phyloP scores from a whole-genome alignment of 2,888 invertebrate species.

The Phortica magna region DNA sequence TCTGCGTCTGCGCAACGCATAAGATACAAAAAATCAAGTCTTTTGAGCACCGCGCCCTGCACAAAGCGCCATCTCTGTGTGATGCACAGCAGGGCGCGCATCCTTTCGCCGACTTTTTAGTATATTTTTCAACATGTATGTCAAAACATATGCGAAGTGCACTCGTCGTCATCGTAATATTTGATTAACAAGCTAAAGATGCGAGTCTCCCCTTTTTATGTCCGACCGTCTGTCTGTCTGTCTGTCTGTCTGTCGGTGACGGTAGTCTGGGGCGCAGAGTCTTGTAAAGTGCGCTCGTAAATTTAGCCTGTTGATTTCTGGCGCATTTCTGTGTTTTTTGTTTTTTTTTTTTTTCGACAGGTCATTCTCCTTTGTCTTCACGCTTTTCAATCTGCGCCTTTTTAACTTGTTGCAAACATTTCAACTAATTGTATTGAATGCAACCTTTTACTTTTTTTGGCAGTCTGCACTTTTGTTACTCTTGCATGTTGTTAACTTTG shows the following conservation, averaged over 20 bases:
- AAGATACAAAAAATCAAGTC: constrained; percentile 42
- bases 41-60: background rate
- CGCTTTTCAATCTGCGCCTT: background rate
- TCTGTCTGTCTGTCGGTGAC: background rate
- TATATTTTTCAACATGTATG: constrained; percentile 38
- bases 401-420: constrained; percentile 46
- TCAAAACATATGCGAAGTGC: constrained; percentile 46
- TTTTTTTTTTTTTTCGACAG: too few species aligned
- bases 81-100: constrained; percentile 55
- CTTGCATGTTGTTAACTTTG: constrained; percentile 54
- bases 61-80: background rate
- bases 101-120: constrained; percentile 14
- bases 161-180: constrained; percentile 9
- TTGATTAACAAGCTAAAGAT: constrained; percentile 32
- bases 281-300: constrained; percentile 56
- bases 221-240: background rate
- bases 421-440: constrained; percentile 66
- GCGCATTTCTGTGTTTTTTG: constrained; percentile 42
- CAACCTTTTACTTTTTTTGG: constrained; percentile 42
- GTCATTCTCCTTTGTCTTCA: background rate
- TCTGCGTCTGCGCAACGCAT: constrained; percentile 54
- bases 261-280: background rate
- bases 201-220: background rate
- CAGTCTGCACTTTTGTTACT: constrained; percentile 61
- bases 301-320: constrained; percentile 57